These are phyloP conservation scores for Poecilia gillii DNA, from an alignment of 2,797 vertebrate genomes.

Conservation along the genomic window DNA sequence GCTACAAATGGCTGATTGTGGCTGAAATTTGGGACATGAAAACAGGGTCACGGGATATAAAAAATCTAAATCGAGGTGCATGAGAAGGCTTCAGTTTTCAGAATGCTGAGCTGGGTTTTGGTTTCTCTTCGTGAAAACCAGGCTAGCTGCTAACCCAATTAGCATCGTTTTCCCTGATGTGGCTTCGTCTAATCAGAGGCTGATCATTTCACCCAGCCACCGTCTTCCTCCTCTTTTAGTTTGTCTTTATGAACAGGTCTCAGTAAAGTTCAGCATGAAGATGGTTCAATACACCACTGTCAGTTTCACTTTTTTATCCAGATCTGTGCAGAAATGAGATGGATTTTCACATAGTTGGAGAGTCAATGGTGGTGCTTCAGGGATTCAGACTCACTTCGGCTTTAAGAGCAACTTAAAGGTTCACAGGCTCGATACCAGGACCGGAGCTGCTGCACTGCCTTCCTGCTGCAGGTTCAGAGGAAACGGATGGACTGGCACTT, in stretches of 20 bases:
- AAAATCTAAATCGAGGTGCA: conserved; percentile 15
- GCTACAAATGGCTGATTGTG: background rate
- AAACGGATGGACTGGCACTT: background rate
- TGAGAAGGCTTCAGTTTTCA: conserved; percentile 11
- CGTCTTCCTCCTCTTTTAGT: background rate
- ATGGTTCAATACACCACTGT: background rate
- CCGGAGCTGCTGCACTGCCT: no score
- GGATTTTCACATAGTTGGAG: background rate
- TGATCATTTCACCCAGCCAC: conserved; percentile 42
- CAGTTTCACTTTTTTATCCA: background rate
- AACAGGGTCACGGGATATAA: conserved; percentile 24
- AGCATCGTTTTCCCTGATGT: conserved; percentile 48
- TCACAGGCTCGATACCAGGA: background rate
- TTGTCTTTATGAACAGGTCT: conserved; percentile 5
- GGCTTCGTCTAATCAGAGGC: conserved; percentile 40
- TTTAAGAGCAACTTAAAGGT: background rate
- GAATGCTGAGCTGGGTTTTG: conserved; percentile 20
- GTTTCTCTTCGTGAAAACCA: conserved; percentile 41
- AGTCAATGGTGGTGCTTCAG: background rate
- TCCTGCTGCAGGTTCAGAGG: background rate
- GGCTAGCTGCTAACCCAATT: conserved; percentile 59
- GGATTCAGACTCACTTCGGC: background rate
- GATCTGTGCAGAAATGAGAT: background rate
- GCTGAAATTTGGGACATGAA: conserved; percentile 9
- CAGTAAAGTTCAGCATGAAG: background rate